Conservation (phyloP, 2,888 invertebrate species). For the Lithophane ornitopus region DNA sequence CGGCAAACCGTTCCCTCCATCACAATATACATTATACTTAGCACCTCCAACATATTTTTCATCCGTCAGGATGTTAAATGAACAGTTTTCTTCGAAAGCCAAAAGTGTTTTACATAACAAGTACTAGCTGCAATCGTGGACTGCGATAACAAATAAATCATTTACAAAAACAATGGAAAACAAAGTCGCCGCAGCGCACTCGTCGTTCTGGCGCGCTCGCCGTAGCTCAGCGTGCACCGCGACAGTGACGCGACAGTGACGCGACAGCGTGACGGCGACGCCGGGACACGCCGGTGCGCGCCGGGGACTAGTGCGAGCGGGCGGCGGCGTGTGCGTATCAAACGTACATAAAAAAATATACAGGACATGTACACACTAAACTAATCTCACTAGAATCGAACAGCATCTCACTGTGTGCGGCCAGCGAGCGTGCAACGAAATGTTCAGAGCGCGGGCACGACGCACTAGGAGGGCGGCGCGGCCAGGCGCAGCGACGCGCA, state of each 20-base stretch:
- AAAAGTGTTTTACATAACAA: constrained; percentile 59
- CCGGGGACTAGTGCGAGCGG: constrained; percentile 32
- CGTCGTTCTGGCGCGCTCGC: constrained; percentile 15
- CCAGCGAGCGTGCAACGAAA: constrained; percentile 53
- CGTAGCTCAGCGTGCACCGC: neutral
- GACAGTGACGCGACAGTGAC: neutral
- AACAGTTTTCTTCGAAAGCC: constrained; percentile 58
- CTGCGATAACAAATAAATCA: constrained; percentile 70
- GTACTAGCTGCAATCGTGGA: constrained; percentile 66
- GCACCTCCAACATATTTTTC: constrained; percentile 79
- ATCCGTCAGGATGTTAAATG: constrained; percentile 72
- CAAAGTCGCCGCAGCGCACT: constrained; percentile 51
- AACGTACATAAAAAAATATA: constrained; percentile 60
- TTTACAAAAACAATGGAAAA: constrained; percentile 71
- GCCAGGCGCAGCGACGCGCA: constrained; percentile 80
- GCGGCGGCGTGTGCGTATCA: constrained; percentile 51
- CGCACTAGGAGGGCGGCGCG: constrained; percentile 37
- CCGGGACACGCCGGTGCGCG: constrained; percentile 13
- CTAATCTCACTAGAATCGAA: constrained; percentile 79
- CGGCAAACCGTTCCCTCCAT: constrained; percentile 47
- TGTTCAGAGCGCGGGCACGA: neutral
- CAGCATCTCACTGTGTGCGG: constrained; percentile 75
- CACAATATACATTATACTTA: constrained; percentile 70
- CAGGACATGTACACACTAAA: constrained; percentile 65
- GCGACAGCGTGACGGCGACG: neutral